Evolutionary conservation across 1,140 invertebrate species (phyloP), one percentile per base, ranked within the genome.

Genomic region (Hycleus phaleratus): DNA sequence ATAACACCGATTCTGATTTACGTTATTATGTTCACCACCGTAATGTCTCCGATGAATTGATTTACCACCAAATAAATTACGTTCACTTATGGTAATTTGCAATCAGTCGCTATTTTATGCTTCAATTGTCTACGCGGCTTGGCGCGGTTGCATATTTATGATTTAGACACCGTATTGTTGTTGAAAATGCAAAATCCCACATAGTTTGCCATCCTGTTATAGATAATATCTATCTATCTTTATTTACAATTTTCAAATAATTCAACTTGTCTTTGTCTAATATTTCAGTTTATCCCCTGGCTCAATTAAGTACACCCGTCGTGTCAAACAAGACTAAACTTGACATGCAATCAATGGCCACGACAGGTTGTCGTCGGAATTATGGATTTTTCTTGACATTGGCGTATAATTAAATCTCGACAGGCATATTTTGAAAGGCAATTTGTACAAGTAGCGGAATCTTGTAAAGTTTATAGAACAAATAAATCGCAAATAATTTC

Each of bases 61-160:
- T 50, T 49, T 62, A 42, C 45, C 45, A 12, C 18, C 45, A 51
- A 55, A 50, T 55, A 62, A 62, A 59, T 58, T 58, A 55, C 52
- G 26, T 50, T 51, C 61, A 60, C 58, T 60, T 63, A 63, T 63
- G 61, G 58, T 54, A 60, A 63, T 63, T 32, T 51, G 53, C 61
- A 63, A 63, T 63, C 61, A 63, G 61, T 44, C 45, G 48, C 26
- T 59, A 55, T 54, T 51, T 62, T 54, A 47, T 48, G 57, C 32
- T 26, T 53, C 60, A 10, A 42, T 44, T 51, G 38, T 55, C 45
- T 32, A 47, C 51, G 56, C 42, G 43, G 48, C 18, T 18, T 18
- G 18, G 1, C 18, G 18, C 49, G 53, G 52, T 63, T 60, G 53
- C 61, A 63, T 60, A 63, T 63, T 63, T 60, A 63, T 63, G 61